Evolutionary conservation across 2,888 invertebrate species (phyloP), one percentile per base, ranked within the genome.

Genomic region (Brachycybe producta): DNA sequence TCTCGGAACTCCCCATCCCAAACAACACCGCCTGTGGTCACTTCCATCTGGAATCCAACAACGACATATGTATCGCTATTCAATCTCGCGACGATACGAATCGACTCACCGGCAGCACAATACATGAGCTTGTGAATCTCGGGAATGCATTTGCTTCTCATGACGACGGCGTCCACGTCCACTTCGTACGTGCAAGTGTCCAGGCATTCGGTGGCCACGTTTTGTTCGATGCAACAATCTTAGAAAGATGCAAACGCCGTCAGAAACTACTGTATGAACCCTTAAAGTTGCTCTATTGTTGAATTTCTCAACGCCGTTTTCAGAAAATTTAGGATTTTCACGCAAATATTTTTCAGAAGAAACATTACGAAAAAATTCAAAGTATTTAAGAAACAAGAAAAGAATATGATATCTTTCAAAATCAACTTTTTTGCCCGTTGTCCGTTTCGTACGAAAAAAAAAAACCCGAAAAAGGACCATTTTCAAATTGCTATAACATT

Each of bases 111-210:
- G 51, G 86, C 82, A 0, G 85, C 85, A 61, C 87, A 87, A 61
- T 78, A 80, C 83, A 86, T 84, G 45, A 86, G 70, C 61, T 86
- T 86, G 64, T 84, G 81, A 62, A 85, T 82, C 67, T 86, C 86
- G 53, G 77, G 75, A 62, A 85, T 77, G 64, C 86, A 87, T 62
- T 84, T 80, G 0, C 83, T 81, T 39, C 78, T 75, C 67, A 84
- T 81, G 65, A 84, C 80, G 40, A 86, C 81, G 44, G 79, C 78
- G 64, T 85, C 84, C 65, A 86, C 82, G 62, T 86, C 85, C 47
- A 86, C 69, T 62, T 83, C 83, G 69, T 83, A 82, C 5, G 39
- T 46, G 70, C 88, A 90, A 17, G 87, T 86, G 61, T 82, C 81
- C 67, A 84, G 78, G 62, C 90, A 90, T 1, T 75, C 62, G 0